phyloP scores from a whole-genome alignment of 2,797 vertebrate genomes.

The Cuculus canorus region DNA sequence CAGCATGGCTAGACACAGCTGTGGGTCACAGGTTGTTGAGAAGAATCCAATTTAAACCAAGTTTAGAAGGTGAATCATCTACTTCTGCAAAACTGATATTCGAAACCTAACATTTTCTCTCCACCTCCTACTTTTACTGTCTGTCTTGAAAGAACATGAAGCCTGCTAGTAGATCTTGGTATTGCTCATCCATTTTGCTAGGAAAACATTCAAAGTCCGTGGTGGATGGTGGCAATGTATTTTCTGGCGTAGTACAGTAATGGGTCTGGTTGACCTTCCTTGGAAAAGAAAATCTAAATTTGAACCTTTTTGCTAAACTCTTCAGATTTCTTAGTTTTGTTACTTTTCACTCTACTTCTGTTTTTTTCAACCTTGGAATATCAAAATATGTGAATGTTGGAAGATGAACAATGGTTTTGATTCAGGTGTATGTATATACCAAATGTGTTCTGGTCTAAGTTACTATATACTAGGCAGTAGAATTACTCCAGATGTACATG shows the following conservation, averaged over 20 bases:
- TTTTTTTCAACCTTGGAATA: not conserved
- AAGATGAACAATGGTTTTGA: not conserved
- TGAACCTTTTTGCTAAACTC: not conserved
- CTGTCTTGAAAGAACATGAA: not conserved
- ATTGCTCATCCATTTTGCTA: not conserved
- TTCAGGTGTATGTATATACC: not conserved
- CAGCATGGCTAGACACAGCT: not conserved
- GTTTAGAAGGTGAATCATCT: not conserved
- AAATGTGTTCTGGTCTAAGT: not conserved
- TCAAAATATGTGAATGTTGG: not conserved
- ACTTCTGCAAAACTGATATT: not conserved
- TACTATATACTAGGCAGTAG: not conserved
- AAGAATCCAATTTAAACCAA: not conserved
- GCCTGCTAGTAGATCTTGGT: not conserved
- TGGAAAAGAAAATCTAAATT: not conserved
- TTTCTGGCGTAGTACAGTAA: not conserved
- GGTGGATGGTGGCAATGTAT: not conserved
- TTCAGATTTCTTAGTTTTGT: not conserved
- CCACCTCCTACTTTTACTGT: not conserved
- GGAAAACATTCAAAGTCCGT: not conserved
- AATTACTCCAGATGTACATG: not conserved
- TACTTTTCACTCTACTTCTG: not conserved
- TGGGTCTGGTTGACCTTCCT: not conserved
- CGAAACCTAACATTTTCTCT: not conserved
- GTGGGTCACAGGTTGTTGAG: not conserved